Percentiles rank a stretch among this genome's conserved stretches.
Evolutionary conservation across 2,113 vertebrate genomes (phyloP).

Genomic region (Arvicanthis niloticus): DNA sequence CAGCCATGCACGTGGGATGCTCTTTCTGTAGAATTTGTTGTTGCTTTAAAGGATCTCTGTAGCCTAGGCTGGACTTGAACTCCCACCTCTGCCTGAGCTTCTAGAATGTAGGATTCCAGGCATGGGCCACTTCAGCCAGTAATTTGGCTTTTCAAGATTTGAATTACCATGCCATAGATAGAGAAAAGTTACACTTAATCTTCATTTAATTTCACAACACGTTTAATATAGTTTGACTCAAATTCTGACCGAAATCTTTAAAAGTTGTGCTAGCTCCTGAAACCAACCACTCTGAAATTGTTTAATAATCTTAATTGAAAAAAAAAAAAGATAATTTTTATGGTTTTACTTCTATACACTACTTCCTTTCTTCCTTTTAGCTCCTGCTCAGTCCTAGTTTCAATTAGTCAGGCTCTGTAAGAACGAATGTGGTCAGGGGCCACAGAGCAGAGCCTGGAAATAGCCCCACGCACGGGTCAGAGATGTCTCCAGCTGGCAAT

Average conservation of each 20-base stretch:
- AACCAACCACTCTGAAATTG: not conserved
- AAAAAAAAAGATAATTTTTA: not conserved
- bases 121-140: not conserved
- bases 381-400: not conserved
- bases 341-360: not conserved
- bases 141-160: constrained; percentile 39
- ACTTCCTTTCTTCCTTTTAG: not conserved
- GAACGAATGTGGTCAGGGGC: not conserved
- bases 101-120: not conserved
- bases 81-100: not conserved
- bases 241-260: constrained; percentile 24
- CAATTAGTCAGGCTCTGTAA: not conserved
- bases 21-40: not conserved
- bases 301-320: not conserved
- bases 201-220: not conserved
- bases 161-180: not conserved
- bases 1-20: not conserved
- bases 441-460: not conserved
- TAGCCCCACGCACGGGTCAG: accelerated
- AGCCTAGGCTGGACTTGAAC: not conserved
- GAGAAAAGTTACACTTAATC: not conserved
- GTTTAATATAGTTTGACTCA: not conserved
- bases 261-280: not conserved
- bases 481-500: not conserved
- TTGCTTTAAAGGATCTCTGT: not conserved